Evolutionary conservation across 2,888 invertebrate species (phyloP), one percentile per base, ranked within the genome.

Genomic region (Drosophila antonietae): DNA sequence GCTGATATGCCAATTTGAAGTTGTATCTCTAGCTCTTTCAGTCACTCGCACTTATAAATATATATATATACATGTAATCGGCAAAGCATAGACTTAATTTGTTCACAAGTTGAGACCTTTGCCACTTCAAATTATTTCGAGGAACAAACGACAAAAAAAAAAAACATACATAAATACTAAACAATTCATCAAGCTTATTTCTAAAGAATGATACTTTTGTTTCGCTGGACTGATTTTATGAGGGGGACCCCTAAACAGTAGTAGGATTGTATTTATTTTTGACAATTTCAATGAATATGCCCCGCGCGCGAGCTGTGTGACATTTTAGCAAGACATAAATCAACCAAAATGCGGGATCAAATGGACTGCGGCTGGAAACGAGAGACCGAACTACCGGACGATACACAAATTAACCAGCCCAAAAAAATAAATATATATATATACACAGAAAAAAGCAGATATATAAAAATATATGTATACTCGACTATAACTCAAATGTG

Each of bases 321-420:
- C 77, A 78, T 83, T 89, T 89, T 78, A 85, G 76, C 86, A 77
- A 89, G 89, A 73, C 78, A 90, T 89, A 90, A 89, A 89, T 89
- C 89, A 90, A 86, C 84, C 74, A 86, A 76, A 79, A 77, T 90
- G 90, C 88, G 88, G 84, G 90, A 84, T 84, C 80, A 86, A 89
- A 88, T 79, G 80, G 83, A 70, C 88, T 71, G 75, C 72, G 65
- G 56, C 53, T 28, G 49, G 64, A 49, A n/a, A 39, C 47, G 41
- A 55, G 55, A 55, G 55, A 12, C 28, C 23, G n/a, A 57, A 64
- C 37, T 31, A 73, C 78, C 75, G 80, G 77, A 88, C 86, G 80
- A 75, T 72, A 73, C 73, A 79, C 75, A 84, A 90, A 90, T 89
- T 86, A 90, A 90, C 79, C 84, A 82, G 75, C 79, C 72, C 58